Percentiles rank a stretch among this genome's conserved stretches.
phyloP scores from a whole-genome alignment of 2,113 vertebrate species.

The Gadus chalcogrammus region DNA sequence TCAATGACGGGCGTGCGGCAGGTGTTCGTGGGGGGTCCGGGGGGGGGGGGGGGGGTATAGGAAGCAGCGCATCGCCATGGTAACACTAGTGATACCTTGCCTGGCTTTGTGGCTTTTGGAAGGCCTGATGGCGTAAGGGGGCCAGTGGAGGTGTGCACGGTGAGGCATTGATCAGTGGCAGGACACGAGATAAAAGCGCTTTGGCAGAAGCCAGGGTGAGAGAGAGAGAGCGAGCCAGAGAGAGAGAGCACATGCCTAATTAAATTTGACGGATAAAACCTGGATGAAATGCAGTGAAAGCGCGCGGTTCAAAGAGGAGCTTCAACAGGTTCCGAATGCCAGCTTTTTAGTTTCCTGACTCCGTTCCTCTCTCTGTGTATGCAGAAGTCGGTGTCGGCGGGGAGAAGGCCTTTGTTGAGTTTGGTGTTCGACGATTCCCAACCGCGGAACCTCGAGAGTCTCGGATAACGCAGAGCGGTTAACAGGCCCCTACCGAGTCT shows the following conservation, averaged over 20 bases:
- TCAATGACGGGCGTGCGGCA: too few species aligned
- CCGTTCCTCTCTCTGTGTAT: too few species aligned
- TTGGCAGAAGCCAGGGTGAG: conserved; percentile 6
- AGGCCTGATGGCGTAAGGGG: conserved; percentile 20
- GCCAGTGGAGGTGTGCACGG: conserved; percentile 18
- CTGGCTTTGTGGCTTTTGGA: conserved; percentile 8
- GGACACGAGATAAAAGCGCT: conserved; percentile 58
- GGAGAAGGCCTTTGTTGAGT: too few species aligned
- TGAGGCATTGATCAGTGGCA: conserved; percentile 57
- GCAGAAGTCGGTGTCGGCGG: too few species aligned
- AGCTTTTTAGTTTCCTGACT: not conserved
- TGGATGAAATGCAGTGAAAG: conserved; percentile 48
- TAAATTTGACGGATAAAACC: conserved; percentile 52
- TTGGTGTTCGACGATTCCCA: too few species aligned
- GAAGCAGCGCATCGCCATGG: too few species aligned
- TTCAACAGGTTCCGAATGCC: conserved; percentile 40
- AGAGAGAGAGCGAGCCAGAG: conserved; percentile 19
- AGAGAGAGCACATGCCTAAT: conserved; percentile 43
- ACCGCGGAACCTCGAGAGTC: too few species aligned
- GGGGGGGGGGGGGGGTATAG: too few species aligned
- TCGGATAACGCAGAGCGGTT: too few species aligned
- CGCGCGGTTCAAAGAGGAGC: conserved; percentile 13
- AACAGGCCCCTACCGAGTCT: too few species aligned
- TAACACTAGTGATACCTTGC: too few species aligned
- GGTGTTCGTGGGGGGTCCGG: too few species aligned